Conservation (phyloP, 2,113 vertebrate species). For the Gorilla gorilla region DNA sequence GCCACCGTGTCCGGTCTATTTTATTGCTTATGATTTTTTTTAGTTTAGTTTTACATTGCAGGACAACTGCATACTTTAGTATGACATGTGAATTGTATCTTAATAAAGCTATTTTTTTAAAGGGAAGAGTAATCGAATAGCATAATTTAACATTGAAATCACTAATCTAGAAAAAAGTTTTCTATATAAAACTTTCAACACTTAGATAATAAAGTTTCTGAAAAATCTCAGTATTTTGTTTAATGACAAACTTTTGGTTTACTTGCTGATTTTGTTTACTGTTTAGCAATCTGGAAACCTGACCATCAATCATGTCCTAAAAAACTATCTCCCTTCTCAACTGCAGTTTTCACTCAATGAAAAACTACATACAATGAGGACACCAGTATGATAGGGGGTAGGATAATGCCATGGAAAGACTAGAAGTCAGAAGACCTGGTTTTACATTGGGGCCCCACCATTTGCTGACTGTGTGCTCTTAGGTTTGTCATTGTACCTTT, state of each 20-base stretch:
- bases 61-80: neutral
- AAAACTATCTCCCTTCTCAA: neutral
- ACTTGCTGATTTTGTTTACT: neutral
- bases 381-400: neutral
- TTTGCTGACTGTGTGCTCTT: neutral
- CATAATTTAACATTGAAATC: neutral
- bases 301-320: neutral
- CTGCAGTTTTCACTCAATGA: neutral
- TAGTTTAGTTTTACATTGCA: no score
- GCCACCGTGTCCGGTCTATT: no score
- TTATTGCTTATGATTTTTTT: no score
- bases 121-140: neutral
- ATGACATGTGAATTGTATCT: neutral
- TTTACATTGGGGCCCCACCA: neutral
- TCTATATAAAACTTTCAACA: neutral
- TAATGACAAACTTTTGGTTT: neutral
- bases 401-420: neutral
- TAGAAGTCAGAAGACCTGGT: neutral
- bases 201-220: neutral
- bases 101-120: neutral
- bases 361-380: neutral
- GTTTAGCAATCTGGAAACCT: constrained; percentile 2
- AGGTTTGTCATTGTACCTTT: neutral
- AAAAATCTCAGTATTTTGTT: neutral
- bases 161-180: constrained; percentile 28